Evolutionary conservation across 1,140 invertebrate species (phyloP), one percentile per base, ranked within the genome.

Genomic region (Apis dorsata): DNA sequence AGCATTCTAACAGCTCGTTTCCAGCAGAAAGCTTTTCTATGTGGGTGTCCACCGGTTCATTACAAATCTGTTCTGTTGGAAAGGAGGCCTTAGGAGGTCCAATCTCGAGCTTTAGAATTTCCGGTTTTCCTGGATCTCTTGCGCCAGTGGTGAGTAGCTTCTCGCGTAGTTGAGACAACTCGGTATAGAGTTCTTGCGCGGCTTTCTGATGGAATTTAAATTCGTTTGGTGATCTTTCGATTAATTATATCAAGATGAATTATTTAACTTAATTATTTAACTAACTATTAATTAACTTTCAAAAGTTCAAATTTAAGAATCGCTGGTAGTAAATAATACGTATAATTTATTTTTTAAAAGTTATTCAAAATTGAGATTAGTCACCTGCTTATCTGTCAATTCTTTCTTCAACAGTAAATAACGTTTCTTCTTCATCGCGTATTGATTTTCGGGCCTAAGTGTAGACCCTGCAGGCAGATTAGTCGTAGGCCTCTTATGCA

Each of bases 101-200:
- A 0, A 81, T 12, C 1, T 74, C 79, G 0, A 82, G 34, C 24
- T 70, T 83, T 21, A 85, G 59, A 2, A 85, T 84, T 5, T 93
- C 91, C 5, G 90, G 28, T 57, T 86, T 89, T 2, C 91, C 91
- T 0, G 92, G 91, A 83, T 93, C 92, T 62, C 89, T 92, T 1
- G 68, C 84, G 5, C 92, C 92, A 17, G 3, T 68, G 0, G 79
- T 73, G 12, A 93, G 84, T 51, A 93, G 71, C 60, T 91, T 92
- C 7, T 93, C 89, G 0, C 91, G 88, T 8, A 92, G 68, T n/a
- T 88, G 86, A 2, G 69, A 72, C 51, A 93, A 82, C 15, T 92
- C 90, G 15, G 89, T 83, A 76, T 89, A 90, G 13, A 91, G 24
- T 5, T 86, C 83, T 44, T 79, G 73, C 8, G 71, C 76, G 0